These are phyloP conservation scores for Aethina tumida DNA, from an alignment of 1,140 invertebrate species.

Conservation along the genomic window DNA sequence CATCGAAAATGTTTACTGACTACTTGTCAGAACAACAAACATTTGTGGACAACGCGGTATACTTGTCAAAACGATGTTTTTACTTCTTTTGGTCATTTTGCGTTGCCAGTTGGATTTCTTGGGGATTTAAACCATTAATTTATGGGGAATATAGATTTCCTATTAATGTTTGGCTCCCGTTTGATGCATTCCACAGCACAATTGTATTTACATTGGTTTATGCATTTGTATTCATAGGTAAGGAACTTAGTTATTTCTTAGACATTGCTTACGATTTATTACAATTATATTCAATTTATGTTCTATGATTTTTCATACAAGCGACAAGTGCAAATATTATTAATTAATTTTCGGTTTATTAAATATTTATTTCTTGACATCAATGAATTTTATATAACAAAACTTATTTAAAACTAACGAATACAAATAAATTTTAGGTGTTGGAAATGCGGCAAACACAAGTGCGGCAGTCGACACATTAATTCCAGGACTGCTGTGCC, in stretches of 20 bases:
- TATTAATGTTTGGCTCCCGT: conserved; percentile 12
- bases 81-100: conserved; percentile 4
- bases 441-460: conserved; percentile 22
- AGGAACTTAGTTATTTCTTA: conserved; percentile 6
- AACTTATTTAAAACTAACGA: neutral
- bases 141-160: conserved; percentile 10
- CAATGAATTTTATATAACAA: neutral
- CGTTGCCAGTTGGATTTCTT: conserved; percentile 3
- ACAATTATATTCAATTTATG: too few relatives aligned
- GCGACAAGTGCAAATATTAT: too few relatives aligned
- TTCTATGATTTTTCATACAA: too few relatives aligned
- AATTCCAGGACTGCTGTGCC: conserved; percentile 22
- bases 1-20: conserved; percentile 3
- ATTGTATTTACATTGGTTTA: conserved; percentile 6
- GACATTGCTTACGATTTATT: too few relatives aligned
- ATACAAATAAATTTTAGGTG: conserved; percentile 10
- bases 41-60: conserved; percentile 3
- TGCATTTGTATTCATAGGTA: conserved; percentile 2
- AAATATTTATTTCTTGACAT: too few relatives aligned
- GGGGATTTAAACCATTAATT: conserved; percentile 6
- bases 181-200: conserved; percentile 3
- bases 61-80: conserved; percentile 3
- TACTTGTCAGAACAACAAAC: conserved; percentile 1
- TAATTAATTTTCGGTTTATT: too few relatives aligned
- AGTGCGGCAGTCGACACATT: conserved; percentile 28